These are phyloP conservation scores for Cerastis leucographa DNA, from an alignment of 2,888 invertebrate species.

Conservation along the genomic window DNA sequence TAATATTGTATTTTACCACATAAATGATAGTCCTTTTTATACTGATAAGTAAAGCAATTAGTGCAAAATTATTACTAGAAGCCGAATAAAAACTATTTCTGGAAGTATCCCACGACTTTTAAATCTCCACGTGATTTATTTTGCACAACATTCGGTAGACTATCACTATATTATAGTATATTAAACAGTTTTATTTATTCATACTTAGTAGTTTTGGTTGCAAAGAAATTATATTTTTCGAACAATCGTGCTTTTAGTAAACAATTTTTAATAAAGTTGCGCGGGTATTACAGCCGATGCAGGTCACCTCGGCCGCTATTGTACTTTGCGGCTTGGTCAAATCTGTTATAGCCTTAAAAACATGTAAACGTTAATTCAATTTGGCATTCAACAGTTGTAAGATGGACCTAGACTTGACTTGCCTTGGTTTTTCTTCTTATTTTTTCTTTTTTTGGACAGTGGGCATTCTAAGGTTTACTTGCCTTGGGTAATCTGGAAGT, in stretches of 20 bases:
- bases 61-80: too few relatives aligned
- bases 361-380: not conserved
- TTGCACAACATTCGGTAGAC: not conserved
- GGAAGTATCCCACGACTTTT: not conserved
- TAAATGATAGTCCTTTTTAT: too few relatives aligned
- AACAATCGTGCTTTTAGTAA: not conserved
- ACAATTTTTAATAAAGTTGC: not conserved
- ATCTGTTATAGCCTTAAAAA: not conserved
- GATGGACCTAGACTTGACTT: not conserved
- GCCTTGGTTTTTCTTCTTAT: too few relatives aligned
- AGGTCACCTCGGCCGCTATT: not conserved
- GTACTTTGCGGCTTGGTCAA: not conserved
- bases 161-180: not conserved
- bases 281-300: not conserved
- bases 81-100: not conserved
- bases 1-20: too few relatives aligned
- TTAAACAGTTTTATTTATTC: not conserved
- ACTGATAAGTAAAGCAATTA: too few relatives aligned
- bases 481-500: too few relatives aligned
- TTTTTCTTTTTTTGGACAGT: too few relatives aligned
- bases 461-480: too few relatives aligned
- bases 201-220: not conserved
- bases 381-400: not conserved
- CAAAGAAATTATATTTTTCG: not conserved
- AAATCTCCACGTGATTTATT: too few relatives aligned